Conservation (phyloP, 2,113 vertebrate genomes). For the Crotalus viridis region DNA sequence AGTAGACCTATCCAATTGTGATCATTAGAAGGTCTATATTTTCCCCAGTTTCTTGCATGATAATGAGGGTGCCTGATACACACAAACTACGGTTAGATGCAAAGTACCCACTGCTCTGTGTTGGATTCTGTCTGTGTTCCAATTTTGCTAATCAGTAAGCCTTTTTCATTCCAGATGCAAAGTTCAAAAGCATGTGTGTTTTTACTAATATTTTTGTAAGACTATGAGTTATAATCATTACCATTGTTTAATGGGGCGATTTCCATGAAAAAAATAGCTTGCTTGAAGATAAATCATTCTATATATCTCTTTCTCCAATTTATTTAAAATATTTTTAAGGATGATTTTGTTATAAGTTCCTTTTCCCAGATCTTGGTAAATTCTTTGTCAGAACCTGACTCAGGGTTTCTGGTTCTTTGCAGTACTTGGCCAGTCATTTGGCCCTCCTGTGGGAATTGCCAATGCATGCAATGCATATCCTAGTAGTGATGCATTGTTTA, state of each 20-base stretch:
- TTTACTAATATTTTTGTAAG: constrained; percentile 52
- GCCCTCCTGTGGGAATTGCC: constrained; percentile 65
- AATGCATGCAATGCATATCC: constrained; percentile 63
- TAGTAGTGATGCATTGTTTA: constrained; percentile 64
- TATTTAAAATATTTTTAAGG: constrained; percentile 47
- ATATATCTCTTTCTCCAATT: not conserved
- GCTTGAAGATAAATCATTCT: constrained; percentile 43
- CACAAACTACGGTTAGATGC: not conserved
- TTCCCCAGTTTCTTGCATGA: not conserved
- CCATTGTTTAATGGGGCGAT: constrained; percentile 18
- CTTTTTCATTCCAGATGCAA: constrained; percentile 40
- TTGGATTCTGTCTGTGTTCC: not conserved
- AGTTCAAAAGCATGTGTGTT: constrained; percentile 2
- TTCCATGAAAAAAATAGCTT: constrained; percentile 46
- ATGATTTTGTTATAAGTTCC: constrained; percentile 30
- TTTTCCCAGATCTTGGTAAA: constrained; percentile 27
- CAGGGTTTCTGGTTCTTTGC: constrained; percentile 57
- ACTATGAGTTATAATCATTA: constrained; percentile 43
- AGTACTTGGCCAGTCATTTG: constrained; percentile 61
- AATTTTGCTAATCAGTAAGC: not conserved
- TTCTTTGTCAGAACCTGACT: constrained; percentile 55
- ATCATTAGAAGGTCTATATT: not conserved
- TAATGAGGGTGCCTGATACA: not conserved
- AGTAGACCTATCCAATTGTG: not conserved
- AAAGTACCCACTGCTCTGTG: not conserved